Percentiles rank a stretch among this genome's conserved stretches.
These are phyloP conservation scores for Neodiprion pinetum DNA, from an alignment of 1,140 invertebrate species.

Conservation along the genomic window DNA sequence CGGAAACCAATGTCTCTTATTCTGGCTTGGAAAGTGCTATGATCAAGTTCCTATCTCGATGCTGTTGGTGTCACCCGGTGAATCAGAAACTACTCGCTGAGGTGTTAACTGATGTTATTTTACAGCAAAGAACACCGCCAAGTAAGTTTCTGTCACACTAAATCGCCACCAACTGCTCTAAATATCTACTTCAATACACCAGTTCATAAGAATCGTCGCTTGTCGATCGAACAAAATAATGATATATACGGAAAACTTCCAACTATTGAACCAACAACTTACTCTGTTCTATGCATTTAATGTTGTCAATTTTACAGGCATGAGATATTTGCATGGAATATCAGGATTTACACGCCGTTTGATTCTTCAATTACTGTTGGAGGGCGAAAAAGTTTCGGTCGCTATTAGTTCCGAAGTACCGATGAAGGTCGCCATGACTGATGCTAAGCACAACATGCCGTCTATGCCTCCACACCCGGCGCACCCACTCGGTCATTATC, in stretches of 20 bases:
- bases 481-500: constrained; percentile 64
- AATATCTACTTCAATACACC: constrained; percentile 2
- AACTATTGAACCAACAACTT: background rate
- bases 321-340: constrained; percentile 69
- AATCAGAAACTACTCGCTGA: constrained; percentile 86
- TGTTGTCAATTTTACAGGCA: constrained; percentile 42
- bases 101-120: constrained; percentile 76
- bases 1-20: constrained; percentile 59
- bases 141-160: constrained; percentile 56
- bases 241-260: background rate
- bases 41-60: constrained; percentile 77
- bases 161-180: constrained; percentile 31
- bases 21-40: constrained; percentile 75
- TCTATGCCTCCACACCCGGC: constrained; percentile 57
- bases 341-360: constrained; percentile 88
- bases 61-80: constrained; percentile 82
- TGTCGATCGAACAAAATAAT: background rate
- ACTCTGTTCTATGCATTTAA: background rate
- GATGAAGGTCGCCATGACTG: constrained; percentile 50
- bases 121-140: constrained; percentile 70
- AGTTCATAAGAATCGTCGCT: background rate
- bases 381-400: constrained; percentile 83
- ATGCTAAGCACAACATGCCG: constrained; percentile 43
- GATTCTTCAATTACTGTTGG: constrained; percentile 83
- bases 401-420: constrained; percentile 68